Evolutionary conservation across 2,113 vertebrate species (phyloP).

Genomic region (Mobula hypostoma): DNA sequence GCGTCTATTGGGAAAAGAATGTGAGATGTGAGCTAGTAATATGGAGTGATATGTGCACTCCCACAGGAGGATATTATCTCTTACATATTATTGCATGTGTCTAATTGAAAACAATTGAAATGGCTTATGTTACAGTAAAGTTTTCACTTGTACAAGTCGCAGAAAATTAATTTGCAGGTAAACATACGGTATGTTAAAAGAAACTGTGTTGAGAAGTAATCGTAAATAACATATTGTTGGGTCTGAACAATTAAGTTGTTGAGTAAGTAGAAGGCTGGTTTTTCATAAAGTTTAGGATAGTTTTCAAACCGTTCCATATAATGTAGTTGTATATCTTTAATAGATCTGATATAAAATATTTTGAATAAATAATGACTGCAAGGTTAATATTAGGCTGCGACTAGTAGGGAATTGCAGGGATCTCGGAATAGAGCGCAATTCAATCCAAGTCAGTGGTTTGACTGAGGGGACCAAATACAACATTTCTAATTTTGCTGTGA

Average conservation of each 20-base stretch:
- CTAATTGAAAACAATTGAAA: constrained; percentile 7
- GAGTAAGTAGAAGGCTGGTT: not conserved
- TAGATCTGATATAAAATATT: too few relatives aligned
- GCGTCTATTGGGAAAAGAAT: too few relatives aligned
- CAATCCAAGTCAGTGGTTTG: too few relatives aligned
- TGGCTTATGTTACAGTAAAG: not conserved
- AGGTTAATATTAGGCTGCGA: not conserved
- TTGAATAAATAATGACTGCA: not conserved
- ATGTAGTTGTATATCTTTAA: not conserved
- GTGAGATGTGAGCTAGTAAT: not conserved
- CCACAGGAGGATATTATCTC: not conserved
- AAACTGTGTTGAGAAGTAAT: not conserved
- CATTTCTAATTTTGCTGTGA: too few relatives aligned
- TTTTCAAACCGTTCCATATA: not conserved
- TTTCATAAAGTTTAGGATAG: not conserved
- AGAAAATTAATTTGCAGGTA: not conserved
- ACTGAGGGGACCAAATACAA: too few relatives aligned
- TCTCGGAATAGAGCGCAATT: too few relatives aligned
- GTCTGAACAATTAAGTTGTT: not conserved
- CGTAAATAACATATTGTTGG: not conserved
- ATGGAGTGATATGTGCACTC: not conserved
- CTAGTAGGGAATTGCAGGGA: too few relatives aligned
- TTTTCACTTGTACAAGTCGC: not conserved
- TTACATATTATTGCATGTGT: not conserved
- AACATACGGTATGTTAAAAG: not conserved